Evolutionary conservation across 2,113 vertebrate species (phyloP).

Genomic region (Progne subis): DNA sequence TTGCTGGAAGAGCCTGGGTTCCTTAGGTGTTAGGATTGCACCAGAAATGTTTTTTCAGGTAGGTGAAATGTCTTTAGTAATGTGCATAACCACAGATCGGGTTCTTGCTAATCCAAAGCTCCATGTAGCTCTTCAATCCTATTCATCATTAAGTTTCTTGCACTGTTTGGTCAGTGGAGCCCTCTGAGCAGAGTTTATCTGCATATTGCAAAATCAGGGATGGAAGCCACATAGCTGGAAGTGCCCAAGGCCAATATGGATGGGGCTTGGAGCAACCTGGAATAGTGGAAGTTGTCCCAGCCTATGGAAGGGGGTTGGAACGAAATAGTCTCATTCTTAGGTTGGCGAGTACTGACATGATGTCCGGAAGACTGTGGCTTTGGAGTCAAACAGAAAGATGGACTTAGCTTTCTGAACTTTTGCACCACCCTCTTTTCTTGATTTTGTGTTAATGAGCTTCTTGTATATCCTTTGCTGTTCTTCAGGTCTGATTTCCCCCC

Average conservation of each 20-base stretch:
- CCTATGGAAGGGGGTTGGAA: not conserved
- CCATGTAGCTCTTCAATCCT: not conserved
- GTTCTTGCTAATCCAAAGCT: not conserved
- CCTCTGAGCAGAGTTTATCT: not conserved
- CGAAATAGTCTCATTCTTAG: too few species aligned
- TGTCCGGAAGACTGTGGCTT: not conserved
- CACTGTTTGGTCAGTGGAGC: not conserved
- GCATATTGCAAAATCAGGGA: not conserved
- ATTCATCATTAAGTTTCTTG: not conserved
- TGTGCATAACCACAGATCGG: not conserved
- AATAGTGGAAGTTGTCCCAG: not conserved
- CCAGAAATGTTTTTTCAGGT: not conserved
- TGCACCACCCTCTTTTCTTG: not conserved
- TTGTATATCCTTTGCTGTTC: not conserved
- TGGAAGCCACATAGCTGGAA: not conserved
- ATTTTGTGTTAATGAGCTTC: not conserved
- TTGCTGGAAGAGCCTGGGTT: not conserved
- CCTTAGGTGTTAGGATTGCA: not conserved
- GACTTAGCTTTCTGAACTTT: not conserved
- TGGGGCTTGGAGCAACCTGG: not conserved
- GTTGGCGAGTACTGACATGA: rapidly evolving
- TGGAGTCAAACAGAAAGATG: not conserved
- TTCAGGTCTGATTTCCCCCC: not conserved
- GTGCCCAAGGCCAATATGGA: not conserved
- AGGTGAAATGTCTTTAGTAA: not conserved